Conservation (phyloP, 2,113 vertebrate species). For the Amia ocellicauda region DNA sequence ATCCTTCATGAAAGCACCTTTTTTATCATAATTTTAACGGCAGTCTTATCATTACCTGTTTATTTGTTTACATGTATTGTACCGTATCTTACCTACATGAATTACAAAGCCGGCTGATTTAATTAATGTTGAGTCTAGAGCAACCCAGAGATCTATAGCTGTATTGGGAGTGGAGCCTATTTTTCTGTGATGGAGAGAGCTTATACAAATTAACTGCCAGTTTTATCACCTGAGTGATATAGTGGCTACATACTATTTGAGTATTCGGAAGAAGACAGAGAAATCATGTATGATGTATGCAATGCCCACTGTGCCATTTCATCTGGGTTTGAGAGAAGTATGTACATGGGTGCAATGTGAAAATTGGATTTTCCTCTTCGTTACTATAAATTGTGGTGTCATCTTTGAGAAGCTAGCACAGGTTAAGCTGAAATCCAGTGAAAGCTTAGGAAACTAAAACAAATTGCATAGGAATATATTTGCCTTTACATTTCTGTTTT, state of each 20-base stretch:
- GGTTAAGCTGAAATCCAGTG: neutral
- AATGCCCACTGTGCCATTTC: neutral
- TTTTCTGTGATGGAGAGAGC: neutral
- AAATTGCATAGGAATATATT: too few relatives aligned
- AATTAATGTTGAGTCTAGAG: neutral
- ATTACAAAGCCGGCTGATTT: constrained; percentile 6
- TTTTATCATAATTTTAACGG: too few relatives aligned
- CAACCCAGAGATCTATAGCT: neutral
- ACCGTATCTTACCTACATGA: neutral
- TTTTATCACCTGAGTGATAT: neutral
- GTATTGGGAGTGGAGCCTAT: neutral
- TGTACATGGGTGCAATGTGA: neutral
- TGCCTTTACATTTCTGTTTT: too few relatives aligned
- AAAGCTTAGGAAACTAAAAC: too few relatives aligned
- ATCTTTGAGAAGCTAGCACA: neutral
- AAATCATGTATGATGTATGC: neutral
- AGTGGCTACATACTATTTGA: neutral
- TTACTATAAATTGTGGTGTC: neutral
- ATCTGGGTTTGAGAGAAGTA: constrained; percentile 1
- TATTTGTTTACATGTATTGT: too few relatives aligned
- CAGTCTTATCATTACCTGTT: too few relatives aligned
- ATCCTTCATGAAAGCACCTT: too few relatives aligned
- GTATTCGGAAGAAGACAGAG: neutral
- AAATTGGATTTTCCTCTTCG: constrained; percentile 1
- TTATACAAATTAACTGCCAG: neutral